phyloP scores from a whole-genome alignment of 2,888 invertebrate genomes.

The Pterostichus madidus region DNA sequence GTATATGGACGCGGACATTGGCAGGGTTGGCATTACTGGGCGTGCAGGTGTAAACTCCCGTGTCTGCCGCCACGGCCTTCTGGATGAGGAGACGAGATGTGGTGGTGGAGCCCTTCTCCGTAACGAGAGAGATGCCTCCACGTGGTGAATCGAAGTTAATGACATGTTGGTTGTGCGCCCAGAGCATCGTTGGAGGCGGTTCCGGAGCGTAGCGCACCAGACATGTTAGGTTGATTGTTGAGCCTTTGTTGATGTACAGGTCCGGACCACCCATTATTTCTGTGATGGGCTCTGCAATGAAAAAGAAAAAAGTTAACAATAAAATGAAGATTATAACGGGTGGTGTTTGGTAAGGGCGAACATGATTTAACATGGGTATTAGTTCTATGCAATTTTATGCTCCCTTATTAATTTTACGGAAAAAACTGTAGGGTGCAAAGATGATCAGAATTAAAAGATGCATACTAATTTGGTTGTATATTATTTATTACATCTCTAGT shows the following conservation, averaged over 20 bases:
- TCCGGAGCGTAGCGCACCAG: slow-evolving; percentile 91
- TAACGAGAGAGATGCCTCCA: slow-evolving; percentile 92
- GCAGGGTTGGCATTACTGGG: slow-evolving; percentile 91
- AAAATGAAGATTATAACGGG: too few relatives aligned
- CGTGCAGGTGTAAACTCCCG: slow-evolving; percentile 90
- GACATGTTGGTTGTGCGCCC: slow-evolving; percentile 90
- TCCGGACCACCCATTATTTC: slow-evolving; percentile 90
- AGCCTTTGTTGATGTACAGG: slow-evolving; percentile 91
- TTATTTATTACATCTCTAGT: too few relatives aligned
- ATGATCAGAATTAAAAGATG: too few relatives aligned
- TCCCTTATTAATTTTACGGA: too few relatives aligned
- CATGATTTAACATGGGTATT: too few relatives aligned
- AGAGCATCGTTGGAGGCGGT: slow-evolving; percentile 89
- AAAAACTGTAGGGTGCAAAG: too few relatives aligned
- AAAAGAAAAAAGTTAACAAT: neutral
- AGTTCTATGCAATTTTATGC: too few relatives aligned
- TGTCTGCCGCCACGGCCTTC: slow-evolving; percentile 88
- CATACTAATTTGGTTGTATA: too few relatives aligned
- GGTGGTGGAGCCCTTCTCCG: slow-evolving; percentile 91
- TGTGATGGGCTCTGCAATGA: slow-evolving; percentile 87
- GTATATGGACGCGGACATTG: slow-evolving; percentile 89
- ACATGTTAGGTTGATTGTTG: slow-evolving; percentile 93
- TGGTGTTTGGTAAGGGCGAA: too few relatives aligned
- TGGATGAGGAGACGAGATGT: slow-evolving; percentile 91
- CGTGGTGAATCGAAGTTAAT: slow-evolving; percentile 95